Percentiles rank a stretch among this genome's conserved stretches.
These are phyloP conservation scores for Kryptopterus vitreolus DNA, from an alignment of 2,797 vertebrate species.

Conservation along the genomic window DNA sequence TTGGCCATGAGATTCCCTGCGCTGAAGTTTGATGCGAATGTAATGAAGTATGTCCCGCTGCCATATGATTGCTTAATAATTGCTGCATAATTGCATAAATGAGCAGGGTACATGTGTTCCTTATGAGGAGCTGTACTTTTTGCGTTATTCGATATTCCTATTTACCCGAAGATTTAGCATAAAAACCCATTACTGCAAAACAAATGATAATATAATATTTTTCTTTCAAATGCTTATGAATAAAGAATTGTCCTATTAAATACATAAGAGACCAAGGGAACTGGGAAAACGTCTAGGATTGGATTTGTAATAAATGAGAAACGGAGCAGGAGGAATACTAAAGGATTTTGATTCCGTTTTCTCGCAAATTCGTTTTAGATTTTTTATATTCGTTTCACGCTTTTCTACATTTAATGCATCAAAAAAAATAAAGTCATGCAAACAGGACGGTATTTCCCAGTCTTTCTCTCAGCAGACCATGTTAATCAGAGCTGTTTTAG, in stretches of 20 bases:
- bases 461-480: not conserved
- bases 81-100: not conserved
- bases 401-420: not conserved
- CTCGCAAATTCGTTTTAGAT: not conserved
- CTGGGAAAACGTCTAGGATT: not conserved
- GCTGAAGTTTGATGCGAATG: not conserved
- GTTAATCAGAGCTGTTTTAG: not conserved
- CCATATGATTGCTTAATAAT: not conserved
- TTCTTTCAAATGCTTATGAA: not conserved
- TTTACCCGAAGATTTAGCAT: no score
- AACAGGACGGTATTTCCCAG: not conserved
- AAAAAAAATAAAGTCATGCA: not conserved
- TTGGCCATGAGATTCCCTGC: no score
- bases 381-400: not conserved
- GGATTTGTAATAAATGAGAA: not conserved
- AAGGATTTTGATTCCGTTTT: not conserved
- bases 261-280: not conserved
- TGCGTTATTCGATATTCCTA: not conserved
- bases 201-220: not conserved
- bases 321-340: not conserved
- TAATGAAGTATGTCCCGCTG: not conserved
- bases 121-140: not conserved
- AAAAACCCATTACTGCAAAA: not conserved
- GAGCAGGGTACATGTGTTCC: not conserved
- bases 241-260: not conserved